Base-by-base conservation (phyloP, 2,888 invertebrate genomes). In the Caenorhabditis sp. region DNA sequence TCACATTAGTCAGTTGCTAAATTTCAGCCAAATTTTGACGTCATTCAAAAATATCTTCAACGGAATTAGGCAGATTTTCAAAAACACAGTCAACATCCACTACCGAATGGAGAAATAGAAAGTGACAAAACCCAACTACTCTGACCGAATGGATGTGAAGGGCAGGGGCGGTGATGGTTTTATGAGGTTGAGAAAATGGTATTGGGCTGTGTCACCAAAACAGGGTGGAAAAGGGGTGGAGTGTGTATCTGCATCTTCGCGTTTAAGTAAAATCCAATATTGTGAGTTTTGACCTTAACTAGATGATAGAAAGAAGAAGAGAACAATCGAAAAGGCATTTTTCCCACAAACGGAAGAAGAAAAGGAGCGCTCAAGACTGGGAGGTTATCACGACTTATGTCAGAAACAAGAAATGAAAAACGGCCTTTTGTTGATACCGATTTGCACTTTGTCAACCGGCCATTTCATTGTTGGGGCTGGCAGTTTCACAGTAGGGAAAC, bases 151-250 rank as follows among this genome's bases (percentile, higher is more conserved):
- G 44, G 28, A 44, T 44, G 44, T n/a, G 68, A 51, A 75, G 66
- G 44, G 58, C 54, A 63, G 47, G 31, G 58, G 12, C 56, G 59
- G 58, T 54, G 76, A 38, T 41, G 59, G 61, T 76, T 76, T 76
- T 68, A 76, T 76, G 68, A 14, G 68, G 68, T 68, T 76, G 76
- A 76, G 76, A 76, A 76, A 76, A 76, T 76, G 68, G 76, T 68
- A 76, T 75, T 74, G 38, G 63, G 59, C 28, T 54, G 59, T 75
- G 66, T 68, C 68, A 75, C 75, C 75, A 64, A 66, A 75, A 59
- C 47, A 31, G 68, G 56, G 68, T 38, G 68, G 12, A 61, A 44
- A 63, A 69, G 24, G 54, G 63, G 63, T 63, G 41, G 63, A 24
- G 47, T 63, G 10, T 63, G 22, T 51, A 49, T 66, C 66, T 51